These are phyloP conservation scores for Lontra canadensis DNA, from an alignment of 2,113 vertebrate genomes.

Conservation along the genomic window DNA sequence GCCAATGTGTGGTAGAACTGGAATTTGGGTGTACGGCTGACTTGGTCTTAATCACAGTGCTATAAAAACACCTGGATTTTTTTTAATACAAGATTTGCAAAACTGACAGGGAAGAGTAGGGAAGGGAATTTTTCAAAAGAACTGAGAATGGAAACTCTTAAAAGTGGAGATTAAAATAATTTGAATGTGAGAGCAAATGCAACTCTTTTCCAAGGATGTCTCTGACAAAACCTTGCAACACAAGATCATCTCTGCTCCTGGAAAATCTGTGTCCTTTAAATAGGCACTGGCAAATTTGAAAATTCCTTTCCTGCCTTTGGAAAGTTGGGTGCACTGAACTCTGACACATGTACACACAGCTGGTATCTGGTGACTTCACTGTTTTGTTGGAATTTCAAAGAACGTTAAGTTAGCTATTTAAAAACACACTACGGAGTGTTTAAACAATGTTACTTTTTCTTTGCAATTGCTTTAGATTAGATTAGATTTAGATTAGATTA, in stretches of 20 bases:
- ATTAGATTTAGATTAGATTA: no score
- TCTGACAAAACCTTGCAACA: slow-evolving; percentile 35
- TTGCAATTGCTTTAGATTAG: slow-evolving; percentile 1
- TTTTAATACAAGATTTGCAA: neutral
- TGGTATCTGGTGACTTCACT: slow-evolving; percentile 24
- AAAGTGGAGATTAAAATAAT: neutral
- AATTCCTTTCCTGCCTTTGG: slow-evolving; percentile 10
- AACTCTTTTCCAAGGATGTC: slow-evolving; percentile 17
- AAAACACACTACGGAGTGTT: slow-evolving; percentile 14
- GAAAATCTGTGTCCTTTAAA: slow-evolving; percentile 47
- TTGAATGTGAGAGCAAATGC: neutral
- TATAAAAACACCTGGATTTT: neutral
- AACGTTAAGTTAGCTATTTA: slow-evolving; percentile 3
- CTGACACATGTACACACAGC: slow-evolving; percentile 13
- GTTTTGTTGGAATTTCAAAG: slow-evolving; percentile 19
- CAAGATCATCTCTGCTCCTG: neutral
- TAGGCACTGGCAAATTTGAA: neutral
- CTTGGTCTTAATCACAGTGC: neutral
- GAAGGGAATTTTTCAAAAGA: neutral
- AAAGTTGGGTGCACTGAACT: neutral
- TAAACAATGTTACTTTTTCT: neutral
- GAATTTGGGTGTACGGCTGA: neutral
- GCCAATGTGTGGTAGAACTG: neutral
- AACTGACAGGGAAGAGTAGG: neutral
- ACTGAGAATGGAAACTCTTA: neutral